phyloP scores from a whole-genome alignment of 2,888 invertebrate genomes.

The Sinodicranocentrus sp. region DNA sequence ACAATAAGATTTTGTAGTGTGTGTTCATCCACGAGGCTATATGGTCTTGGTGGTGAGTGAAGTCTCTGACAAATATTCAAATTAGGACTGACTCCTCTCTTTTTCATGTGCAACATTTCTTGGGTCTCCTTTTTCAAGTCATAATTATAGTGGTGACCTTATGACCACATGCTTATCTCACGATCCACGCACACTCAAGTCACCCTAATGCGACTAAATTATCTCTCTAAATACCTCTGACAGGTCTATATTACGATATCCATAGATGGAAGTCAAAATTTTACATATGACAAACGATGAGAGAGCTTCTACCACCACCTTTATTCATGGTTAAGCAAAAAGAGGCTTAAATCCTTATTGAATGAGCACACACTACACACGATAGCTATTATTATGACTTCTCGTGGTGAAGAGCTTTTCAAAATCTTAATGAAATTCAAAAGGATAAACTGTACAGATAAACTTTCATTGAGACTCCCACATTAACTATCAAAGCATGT shows the following conservation, averaged over 20 bases:
- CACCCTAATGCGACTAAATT: conserved; percentile 48
- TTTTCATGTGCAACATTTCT: not conserved
- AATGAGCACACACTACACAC: too few relatives aligned
- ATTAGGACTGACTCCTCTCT: not conserved
- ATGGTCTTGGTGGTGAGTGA: not conserved
- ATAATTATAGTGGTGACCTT: conserved; percentile 57
- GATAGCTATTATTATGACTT: conserved; percentile 6
- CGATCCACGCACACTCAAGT: conserved; percentile 21
- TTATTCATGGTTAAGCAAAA: not conserved
- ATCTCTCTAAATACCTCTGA: conserved; percentile 51
- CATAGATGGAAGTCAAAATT: conserved; percentile 44
- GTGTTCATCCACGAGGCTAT: not conserved
- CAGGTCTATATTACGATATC: conserved; percentile 37
- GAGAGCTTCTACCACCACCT: not conserved
- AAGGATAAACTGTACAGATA: conserved; percentile 13
- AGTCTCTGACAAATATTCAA: not conserved
- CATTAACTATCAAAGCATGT: not conserved
- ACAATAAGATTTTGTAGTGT: too few relatives aligned
- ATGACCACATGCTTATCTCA: conserved; percentile 51
- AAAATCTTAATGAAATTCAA: conserved; percentile 24
- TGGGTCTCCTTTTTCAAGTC: not conserved
- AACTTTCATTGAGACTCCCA: conserved; percentile 10
- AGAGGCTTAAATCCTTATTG: not conserved
- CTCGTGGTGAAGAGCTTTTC: not conserved
- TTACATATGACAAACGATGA: conserved; percentile 45